Evolutionary conservation across 1,140 invertebrate genomes (phyloP), one percentile per base, ranked within the genome.

Genomic region (Papilio dardanus): DNA sequence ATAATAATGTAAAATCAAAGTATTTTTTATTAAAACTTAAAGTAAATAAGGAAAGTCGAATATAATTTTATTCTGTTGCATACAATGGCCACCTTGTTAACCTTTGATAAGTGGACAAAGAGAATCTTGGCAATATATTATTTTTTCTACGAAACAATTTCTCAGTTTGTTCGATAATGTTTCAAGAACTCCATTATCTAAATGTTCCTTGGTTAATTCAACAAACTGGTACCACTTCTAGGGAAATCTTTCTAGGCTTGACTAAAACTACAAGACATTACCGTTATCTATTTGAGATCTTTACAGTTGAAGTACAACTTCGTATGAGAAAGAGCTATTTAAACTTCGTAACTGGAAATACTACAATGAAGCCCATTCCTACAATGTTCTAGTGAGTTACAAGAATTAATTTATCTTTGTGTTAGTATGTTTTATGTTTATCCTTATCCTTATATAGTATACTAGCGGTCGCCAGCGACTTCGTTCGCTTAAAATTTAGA

Each of bases 261-360:
- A 42, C 46, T 54, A 54, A 46, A 54, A 54, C 21, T 54, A 54
- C 50, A 54, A 54, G 50, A 54, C 8, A 28, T 54, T 46, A 16
- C n/a, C 42, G n/a, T 46, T 54, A 54, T 54, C 50, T 54, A 4
- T 19, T 12, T 10, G 50, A 54, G 50, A 54, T 54, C 50, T 24
- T 24, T 24, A 54, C 50, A 24, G 8, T 54, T 54, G 50, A 54
- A 54, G 50, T 54, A 24, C 50, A 2, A 2, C 8, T 54, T 21
- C 19, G 42, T 46, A 16, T 14, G 8, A 21, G 19, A 54, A 50
- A 21, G 50, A 1, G 21, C 12, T 24, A 54, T 54, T 54, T 54
- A 2, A 7, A 10, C 50, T 7, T 24, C 10, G 19, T 24, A 24
- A 54, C 3, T 21, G 1, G 21, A 54, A 21, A 12, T 1, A 19